These are phyloP conservation scores for Aurelia aurita DNA, from an alignment of 30 jellyfish, hydroid and myxozoan genomes.

Conservation along the genomic window DNA sequence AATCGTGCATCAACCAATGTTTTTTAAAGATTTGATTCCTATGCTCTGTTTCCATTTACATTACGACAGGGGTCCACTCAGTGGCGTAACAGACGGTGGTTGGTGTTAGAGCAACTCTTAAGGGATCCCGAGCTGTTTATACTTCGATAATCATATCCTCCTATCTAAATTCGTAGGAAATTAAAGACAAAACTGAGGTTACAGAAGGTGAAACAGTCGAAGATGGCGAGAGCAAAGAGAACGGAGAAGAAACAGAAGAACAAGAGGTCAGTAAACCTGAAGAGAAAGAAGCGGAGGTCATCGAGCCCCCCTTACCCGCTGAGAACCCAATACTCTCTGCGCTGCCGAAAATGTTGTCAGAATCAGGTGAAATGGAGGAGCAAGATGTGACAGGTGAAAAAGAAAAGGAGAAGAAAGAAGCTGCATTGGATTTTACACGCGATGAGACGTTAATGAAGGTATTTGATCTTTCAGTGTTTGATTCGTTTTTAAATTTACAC, in stretches of 20 bases:
- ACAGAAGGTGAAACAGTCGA: not conserved
- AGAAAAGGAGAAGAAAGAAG: slow-evolving; percentile 13
- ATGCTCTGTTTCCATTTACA: too few species aligned
- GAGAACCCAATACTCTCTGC: slow-evolving; percentile 64
- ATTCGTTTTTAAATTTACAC: too few species aligned
- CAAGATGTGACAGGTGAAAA: slow-evolving; percentile 33
- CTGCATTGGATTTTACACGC: slow-evolving; percentile 17
- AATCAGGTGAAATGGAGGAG: slow-evolving; percentile 52
- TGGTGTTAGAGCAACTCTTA: too few species aligned
- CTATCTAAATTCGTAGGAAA: too few species aligned
- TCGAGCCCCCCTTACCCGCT: slow-evolving; percentile 45
- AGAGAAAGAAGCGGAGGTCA: slow-evolving; percentile 13
- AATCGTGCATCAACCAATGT: too few species aligned
- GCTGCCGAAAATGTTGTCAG: slow-evolving; percentile 58
- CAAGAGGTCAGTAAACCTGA: slow-evolving; percentile 27
- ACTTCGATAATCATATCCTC: too few species aligned
- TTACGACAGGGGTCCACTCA: too few species aligned
- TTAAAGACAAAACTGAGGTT: not conserved
- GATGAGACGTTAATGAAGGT: slow-evolving; percentile 69
- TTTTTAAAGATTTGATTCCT: too few species aligned
- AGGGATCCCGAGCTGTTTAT: too few species aligned
- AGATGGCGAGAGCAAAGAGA: slow-evolving; percentile 17
- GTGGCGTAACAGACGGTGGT: too few species aligned
- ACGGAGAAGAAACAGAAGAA: slow-evolving; percentile 20
- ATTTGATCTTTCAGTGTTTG: not conserved